Conservation (phyloP, 2,113 vertebrate species). For the Eublepharis macularius region DNA sequence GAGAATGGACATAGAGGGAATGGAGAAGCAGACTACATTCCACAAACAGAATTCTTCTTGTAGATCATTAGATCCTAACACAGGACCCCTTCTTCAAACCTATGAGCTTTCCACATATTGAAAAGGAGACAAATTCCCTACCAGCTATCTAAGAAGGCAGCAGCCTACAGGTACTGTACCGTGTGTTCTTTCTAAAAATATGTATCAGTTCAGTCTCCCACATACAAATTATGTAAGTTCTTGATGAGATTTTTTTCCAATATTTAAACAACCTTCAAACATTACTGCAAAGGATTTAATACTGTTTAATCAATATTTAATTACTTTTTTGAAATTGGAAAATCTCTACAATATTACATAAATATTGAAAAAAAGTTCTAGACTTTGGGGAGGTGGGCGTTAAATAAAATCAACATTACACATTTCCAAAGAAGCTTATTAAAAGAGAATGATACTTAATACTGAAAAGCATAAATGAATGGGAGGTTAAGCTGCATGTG, state of each 20-base stretch:
- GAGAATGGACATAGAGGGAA: no score
- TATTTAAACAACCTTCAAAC: neutral
- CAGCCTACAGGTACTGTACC: neutral
- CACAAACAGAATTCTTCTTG: no score
- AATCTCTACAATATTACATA: slow-evolving; percentile 1
- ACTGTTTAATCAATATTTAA: slow-evolving; percentile 20
- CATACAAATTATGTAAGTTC: neutral
- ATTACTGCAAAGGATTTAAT: neutral
- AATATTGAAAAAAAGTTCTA: neutral
- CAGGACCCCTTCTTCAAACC: neutral
- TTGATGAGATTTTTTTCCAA: neutral
- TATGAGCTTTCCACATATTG: neutral
- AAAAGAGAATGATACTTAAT: neutral
- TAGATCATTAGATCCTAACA: no score
- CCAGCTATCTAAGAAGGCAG: neutral
- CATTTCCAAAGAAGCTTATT: neutral
- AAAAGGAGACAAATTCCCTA: neutral
- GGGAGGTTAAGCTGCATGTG: no score
- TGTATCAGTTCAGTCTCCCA: neutral
- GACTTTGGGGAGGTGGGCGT: no score
- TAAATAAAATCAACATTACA: neutral
- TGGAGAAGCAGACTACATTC: no score
- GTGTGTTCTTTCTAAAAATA: neutral
- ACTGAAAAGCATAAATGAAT: neutral
- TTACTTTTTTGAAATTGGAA: slow-evolving; percentile 12